Base-by-base conservation (phyloP, 2,113 vertebrate species). In the Hirundichthys speculiger region DNA sequence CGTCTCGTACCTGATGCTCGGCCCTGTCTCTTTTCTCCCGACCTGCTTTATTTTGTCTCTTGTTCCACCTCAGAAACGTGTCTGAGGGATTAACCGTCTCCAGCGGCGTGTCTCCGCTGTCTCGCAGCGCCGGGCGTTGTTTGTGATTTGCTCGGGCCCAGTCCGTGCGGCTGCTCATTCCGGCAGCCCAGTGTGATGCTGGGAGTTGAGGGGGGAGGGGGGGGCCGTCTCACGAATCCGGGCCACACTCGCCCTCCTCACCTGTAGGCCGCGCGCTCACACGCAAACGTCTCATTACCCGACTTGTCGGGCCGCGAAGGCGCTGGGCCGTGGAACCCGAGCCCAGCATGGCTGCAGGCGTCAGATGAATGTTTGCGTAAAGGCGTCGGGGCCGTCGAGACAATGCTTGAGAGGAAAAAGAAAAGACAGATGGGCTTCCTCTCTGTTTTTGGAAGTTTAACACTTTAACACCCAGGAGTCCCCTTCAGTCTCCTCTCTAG, bases 51-150 rank as follows among this genome's bases (percentile, higher is more conserved):
- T 40, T 46, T 20, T 45, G 54, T 53, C 63, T 83, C 57, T 79
- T 61, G 55, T 67, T 81, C 61, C 53, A 67, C 81, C 68, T 86
- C 80, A 75, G 70, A 74, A 81, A 70, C 78, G 71, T 43, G 70
- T 85, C 71, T 83, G 79, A 84, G 74, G 89, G 87, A 91, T 89
- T 88, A 89, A 78, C 80, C 80, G 39, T 86, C 86, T 88, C 85
- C 87, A 77, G 84, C 84, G 3, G 83, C 47, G 87, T 71, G 84
- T 82, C 77, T 89, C 84, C 20, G 77, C 86, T 77, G 77, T 87
- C 83, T 86, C 47, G 74, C 73, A 62, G 79, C 25, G 60, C 56
- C 15, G 69, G 56, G 82, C 77, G 72, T 82, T 87, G 81, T 90
- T 90, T 82, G 79, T 69, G 85, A 85, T 86, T 70, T 61, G 75